Evolutionary conservation across 2,888 invertebrate genomes (phyloP).

Genomic region (Tenthredo distinguenda): DNA sequence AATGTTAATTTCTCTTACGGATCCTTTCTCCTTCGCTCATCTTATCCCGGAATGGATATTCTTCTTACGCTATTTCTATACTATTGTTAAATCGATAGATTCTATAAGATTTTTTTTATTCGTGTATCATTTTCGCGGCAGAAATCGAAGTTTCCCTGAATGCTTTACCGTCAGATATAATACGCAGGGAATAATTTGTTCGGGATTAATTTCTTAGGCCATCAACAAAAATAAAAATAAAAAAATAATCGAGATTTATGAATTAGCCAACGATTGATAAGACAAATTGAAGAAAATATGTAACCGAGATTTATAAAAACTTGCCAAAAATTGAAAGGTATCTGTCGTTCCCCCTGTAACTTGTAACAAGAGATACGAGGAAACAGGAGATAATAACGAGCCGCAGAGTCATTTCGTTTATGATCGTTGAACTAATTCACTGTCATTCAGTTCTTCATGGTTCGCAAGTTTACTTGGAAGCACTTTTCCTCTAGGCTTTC

Average conservation of each 20-base stretch:
- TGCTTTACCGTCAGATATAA: too few relatives aligned
- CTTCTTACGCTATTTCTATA: background rate
- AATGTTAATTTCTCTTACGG: constrained; percentile 41
- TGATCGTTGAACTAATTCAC: constrained; percentile 34
- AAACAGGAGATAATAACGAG: constrained; percentile 56
- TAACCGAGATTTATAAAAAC: constrained; percentile 20
- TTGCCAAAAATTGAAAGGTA: constrained; percentile 67
- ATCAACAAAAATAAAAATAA: background rate
- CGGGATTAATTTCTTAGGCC: too few relatives aligned
- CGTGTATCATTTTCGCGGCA: background rate
- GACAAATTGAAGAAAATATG: background rate
- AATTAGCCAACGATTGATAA: background rate
- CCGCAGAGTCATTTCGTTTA: constrained; percentile 52
- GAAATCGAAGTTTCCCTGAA: too few relatives aligned
- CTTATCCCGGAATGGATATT: constrained; percentile 16
- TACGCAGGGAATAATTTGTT: too few relatives aligned
- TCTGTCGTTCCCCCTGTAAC: constrained; percentile 68
- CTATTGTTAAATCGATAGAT: background rate
- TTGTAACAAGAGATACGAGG: constrained; percentile 50
- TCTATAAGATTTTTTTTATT: background rate
- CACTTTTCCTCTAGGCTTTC: background rate
- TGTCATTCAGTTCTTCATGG: constrained; percentile 51
- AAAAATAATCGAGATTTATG: background rate
- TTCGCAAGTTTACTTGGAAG: background rate
- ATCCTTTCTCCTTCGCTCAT: constrained; percentile 37